A percentile compares a stretch with the other conserved stretches of the same genome.
phyloP scores from a whole-genome alignment of 2,888 invertebrate genomes.

The Xanthia icteritia region DNA sequence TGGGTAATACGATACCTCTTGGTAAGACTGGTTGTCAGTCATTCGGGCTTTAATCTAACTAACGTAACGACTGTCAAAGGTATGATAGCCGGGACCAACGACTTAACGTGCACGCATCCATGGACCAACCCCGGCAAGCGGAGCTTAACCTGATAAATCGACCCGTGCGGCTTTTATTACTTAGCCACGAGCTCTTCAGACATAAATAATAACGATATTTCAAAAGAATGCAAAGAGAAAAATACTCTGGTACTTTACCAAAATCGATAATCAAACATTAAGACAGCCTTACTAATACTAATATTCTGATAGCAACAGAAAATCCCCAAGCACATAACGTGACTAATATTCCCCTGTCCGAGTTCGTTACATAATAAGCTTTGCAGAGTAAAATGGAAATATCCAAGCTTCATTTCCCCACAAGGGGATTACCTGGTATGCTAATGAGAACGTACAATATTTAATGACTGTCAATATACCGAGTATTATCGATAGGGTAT shows the following conservation, averaged over 20 bases:
- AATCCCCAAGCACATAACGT: background rate
- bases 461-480: slow-evolving; percentile 26
- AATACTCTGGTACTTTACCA: background rate
- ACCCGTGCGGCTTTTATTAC: no score
- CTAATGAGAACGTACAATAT: slow-evolving; percentile 47
- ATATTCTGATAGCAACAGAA: background rate
- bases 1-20: no score
- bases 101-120: no score
- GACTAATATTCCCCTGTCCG: slow-evolving; percentile 4
- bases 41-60: no score
- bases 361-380: slow-evolving; percentile 17
- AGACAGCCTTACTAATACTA: background rate
- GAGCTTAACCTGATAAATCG: no score
- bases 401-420: slow-evolving; percentile 33
- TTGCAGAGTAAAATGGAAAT: slow-evolving; percentile 25
- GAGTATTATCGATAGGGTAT: slow-evolving; percentile 3
- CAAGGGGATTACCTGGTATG: slow-evolving; percentile 44
- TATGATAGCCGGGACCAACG: no score
- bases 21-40: no score
- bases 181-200: background rate
- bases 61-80: no score
- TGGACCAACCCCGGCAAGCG: no score
- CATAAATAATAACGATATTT: background rate
- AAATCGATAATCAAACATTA: background rate
- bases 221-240: background rate